phyloP scores from a whole-genome alignment of 2,888 invertebrate species.

The Eretmocerus hayati region DNA sequence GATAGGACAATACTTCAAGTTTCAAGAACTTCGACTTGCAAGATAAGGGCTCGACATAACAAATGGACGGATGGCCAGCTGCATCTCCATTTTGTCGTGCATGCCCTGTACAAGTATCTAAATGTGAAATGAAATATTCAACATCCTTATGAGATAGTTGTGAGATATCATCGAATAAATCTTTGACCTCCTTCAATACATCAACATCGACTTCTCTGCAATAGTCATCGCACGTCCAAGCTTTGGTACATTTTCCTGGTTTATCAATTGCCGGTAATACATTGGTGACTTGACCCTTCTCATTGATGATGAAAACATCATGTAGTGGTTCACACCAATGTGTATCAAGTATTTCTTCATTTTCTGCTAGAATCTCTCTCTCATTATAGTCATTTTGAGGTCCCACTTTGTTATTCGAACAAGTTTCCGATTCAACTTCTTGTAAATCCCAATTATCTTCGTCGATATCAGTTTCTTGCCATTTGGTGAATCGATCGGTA shows the following conservation, averaged over 20 bases:
- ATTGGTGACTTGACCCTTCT: conserved; percentile 3
- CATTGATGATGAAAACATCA: conserved; percentile 2
- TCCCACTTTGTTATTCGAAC: too few species aligned
- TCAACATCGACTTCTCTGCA: conserved; percentile 2
- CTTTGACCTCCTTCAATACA: conserved; percentile 1
- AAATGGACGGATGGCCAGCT: conserved; percentile 1
- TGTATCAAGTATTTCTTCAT: too few species aligned
- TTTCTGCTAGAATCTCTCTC: too few species aligned
- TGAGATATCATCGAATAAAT: conserved; percentile 1
- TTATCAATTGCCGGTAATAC: neutral
- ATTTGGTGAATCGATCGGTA: too few species aligned
- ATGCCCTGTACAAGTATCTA: neutral
- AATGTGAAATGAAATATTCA: neutral
- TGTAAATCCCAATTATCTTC: too few species aligned
- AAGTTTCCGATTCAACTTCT: too few species aligned
- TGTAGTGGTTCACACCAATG: too few species aligned
- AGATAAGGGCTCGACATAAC: neutral
- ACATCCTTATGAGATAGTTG: neutral
- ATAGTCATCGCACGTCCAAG: neutral
- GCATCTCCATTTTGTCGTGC: neutral
- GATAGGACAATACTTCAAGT: neutral
- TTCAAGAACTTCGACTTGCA: conserved; percentile 2
- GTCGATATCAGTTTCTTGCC: too few species aligned
- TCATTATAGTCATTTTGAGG: too few species aligned
- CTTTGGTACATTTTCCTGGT: neutral